Evolutionary conservation across 2,113 vertebrate genomes (phyloP), one percentile per base, ranked within the genome.

Genomic region (Trochalopteron elliotii): DNA sequence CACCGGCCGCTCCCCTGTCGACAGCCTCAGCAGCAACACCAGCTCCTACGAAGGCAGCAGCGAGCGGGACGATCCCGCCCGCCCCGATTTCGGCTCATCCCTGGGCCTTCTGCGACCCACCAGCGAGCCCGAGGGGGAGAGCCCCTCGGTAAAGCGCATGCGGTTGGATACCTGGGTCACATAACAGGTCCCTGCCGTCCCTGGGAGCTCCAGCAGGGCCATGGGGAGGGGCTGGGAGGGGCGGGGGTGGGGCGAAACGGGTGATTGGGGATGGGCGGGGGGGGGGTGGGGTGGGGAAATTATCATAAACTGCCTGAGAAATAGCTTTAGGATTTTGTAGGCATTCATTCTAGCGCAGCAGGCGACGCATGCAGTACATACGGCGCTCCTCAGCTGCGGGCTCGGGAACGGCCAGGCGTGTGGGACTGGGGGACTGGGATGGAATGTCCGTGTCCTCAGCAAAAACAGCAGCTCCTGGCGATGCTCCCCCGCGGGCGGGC

Each of bases 141-240:
- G 97, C 95, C 98, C 98, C 14, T 98, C 98, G 10, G 98, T 99
- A 57, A 99, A 99, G 97, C 98, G 99, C 92, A 98, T 99, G 99
- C 98, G 99, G 89, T 97, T 99, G 93, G 99, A 99, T 85, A 83
- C 99, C 94, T 99, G 99, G 99, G 99, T 99, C 93, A 99, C 99
- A 98, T 99, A 98, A 98, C 94, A 12, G 61, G 96, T 18, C 74
- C 71, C 96, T 12, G 37, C 80, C 91, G 45, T 87, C 96, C 81
- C 65, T 12, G 69, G 65, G 50, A 47, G 17, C 92, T 81, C 81
- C 63, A 23, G 59, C 5, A 63, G 47, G 65, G 67, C 74, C 7
- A 15, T 1, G 31, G 35, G 75, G 39, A 8, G 11, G 33, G 47
- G 27, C 24, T 13, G 11, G 69, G 67, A 10, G 8, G 23, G 56